Evolutionary conservation across 2,797 vertebrate genomes (phyloP), one percentile per base, ranked within the genome.

Genomic region (Cottoperca gobio): DNA sequence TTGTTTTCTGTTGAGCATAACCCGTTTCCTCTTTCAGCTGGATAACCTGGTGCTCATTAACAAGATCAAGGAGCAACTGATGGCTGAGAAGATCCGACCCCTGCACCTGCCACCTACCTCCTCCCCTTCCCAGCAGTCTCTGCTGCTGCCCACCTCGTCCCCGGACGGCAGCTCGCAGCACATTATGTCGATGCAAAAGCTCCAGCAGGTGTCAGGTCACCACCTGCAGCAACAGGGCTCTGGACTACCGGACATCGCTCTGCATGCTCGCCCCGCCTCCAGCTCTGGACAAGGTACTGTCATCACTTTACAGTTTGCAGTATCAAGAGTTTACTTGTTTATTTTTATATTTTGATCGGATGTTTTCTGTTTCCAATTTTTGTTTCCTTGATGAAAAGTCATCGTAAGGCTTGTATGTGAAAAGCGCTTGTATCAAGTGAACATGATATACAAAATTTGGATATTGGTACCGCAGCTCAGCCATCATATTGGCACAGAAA

Each of bases 51-150:
- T 99, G 92, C 95, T 99, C 89, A 99, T 99, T 93, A 99, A 99
- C 95, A 99, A 99, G 95, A 99, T 99, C 94, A 99, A 99, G 95
- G 98, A 99, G 94, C 98, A 99, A 92, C 93, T 99, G 92, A 99
- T 99, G 98, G 98, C 98, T 0, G 98, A 99, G 93, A 99, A 99
- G 95, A 99, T 99, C 85, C 95, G 98, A 74, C 97, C 98, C 57
- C 95, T 97, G 2, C 98, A 99, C 91, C 90, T 99, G 93, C 97
- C 97, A 4, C 96, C 97, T 79, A 97, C 97, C 69, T 97, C 97
- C 4, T 89, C 95, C 70, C 95, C 97, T 3, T 98, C 98, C 79
- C 98, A 98, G 95, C 98, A 99, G 93, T 88, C 97, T 1, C 86
- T 98, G 88, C 95, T 99, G 78, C 93, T 97, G 86, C 92, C 96